Conservation (phyloP, 2,888 invertebrate genomes). For the Drosophila sordidapex region DNA sequence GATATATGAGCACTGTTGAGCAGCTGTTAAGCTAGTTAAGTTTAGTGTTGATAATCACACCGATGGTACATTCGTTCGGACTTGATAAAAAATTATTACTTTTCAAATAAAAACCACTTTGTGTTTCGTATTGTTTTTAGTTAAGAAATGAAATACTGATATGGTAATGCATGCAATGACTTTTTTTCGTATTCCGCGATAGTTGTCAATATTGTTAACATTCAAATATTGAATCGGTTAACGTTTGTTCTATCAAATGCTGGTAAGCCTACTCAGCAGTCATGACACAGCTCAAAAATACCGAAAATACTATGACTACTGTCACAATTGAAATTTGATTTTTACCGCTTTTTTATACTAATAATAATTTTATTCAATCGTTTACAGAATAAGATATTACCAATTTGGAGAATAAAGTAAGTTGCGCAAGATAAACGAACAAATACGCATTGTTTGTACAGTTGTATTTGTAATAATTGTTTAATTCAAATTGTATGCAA, state of each 20-base stretch:
- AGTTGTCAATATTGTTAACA: background rate
- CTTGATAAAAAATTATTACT: background rate
- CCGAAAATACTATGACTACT: slow-evolving; percentile 5
- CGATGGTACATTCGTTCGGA: background rate
- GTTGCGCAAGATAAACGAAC: slow-evolving; percentile 3
- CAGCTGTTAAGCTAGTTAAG: slow-evolving; percentile 22
- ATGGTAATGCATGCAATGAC: background rate
- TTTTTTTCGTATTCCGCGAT: background rate
- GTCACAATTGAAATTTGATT: background rate
- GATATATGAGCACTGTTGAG: slow-evolving; percentile 21
- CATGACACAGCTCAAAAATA: background rate
- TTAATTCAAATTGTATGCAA: slow-evolving; percentile 56
- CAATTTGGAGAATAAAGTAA: slow-evolving; percentile 13
- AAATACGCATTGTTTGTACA: slow-evolving; percentile 11
- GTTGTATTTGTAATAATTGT: slow-evolving; percentile 40
- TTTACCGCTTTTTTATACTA: background rate
- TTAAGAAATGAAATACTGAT: background rate
- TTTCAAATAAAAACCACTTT: background rate
- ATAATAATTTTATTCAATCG: slow-evolving; percentile 9
- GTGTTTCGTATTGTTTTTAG: background rate
- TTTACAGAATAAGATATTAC: slow-evolving; percentile 4
- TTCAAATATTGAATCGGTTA: background rate
- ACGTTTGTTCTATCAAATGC: background rate
- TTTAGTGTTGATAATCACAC: slow-evolving; percentile 19
- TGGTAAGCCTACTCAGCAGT: background rate